Conservation (phyloP, 2,797 vertebrate genomes). For the Crenuchus spilurus region DNA sequence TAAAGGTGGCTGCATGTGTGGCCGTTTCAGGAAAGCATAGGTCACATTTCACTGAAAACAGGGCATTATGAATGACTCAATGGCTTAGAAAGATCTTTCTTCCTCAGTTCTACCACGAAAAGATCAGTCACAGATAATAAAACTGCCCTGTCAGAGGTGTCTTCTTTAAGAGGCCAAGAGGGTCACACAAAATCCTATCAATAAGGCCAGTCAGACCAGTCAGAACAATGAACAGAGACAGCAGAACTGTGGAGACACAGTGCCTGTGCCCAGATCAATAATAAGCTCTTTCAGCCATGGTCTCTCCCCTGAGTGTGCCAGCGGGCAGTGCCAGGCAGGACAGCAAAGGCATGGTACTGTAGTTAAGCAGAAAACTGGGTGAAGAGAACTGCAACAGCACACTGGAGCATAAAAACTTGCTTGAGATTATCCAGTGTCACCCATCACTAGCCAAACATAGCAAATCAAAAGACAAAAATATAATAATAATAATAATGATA, state of each 20-base stretch:
- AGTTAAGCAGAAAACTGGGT: slow-evolving; percentile 27
- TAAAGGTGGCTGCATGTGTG: slow-evolving; percentile 13
- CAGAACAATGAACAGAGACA: slow-evolving; percentile 81
- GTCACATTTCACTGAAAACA: slow-evolving; percentile 27
- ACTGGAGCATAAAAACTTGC: background rate
- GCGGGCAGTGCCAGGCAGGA: slow-evolving; percentile 66
- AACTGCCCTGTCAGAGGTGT: slow-evolving; percentile 46
- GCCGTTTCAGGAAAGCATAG: slow-evolving; percentile 29
- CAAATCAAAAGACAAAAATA: too few species aligned
- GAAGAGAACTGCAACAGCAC: background rate
- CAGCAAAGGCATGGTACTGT: slow-evolving; percentile 63
- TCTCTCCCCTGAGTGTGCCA: slow-evolving; percentile 67
- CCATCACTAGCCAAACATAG: background rate
- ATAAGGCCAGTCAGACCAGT: slow-evolving; percentile 75
- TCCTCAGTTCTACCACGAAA: slow-evolving; percentile 22
- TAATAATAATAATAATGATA: background rate
- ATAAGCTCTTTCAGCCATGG: slow-evolving; percentile 80
- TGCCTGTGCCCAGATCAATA: slow-evolving; percentile 73
- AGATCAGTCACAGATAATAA: slow-evolving; percentile 45
- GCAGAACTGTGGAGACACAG: slow-evolving; percentile 73
- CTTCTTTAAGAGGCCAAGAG: slow-evolving; percentile 49
- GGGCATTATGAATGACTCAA: background rate
- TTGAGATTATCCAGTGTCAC: background rate
- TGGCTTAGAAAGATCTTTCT: slow-evolving; percentile 25
- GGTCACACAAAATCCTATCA: slow-evolving; percentile 70